Percentiles rank a stretch among this genome's conserved stretches.
Conservation (phyloP, 2,113 vertebrate species). For the Alethe diademata region DNA sequence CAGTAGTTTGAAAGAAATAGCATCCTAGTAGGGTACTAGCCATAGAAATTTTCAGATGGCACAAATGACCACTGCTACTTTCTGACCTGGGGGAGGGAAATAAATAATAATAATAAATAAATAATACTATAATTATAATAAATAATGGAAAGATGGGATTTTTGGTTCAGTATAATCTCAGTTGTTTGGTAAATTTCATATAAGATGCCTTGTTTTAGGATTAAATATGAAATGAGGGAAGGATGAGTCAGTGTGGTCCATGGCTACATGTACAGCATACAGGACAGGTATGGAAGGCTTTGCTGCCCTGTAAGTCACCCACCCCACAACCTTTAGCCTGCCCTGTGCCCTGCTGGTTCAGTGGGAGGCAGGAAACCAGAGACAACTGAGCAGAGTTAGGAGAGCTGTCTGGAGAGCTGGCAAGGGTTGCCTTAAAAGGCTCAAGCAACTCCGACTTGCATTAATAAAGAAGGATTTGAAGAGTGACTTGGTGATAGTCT, state of each 20-base stretch:
- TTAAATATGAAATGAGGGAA: neutral
- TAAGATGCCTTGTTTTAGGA: neutral
- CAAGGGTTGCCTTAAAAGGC: neutral
- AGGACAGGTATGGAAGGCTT: neutral
- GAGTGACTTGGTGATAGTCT: neutral
- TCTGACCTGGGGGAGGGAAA: neutral
- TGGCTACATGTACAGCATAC: rapidly evolving
- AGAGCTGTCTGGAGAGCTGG: neutral
- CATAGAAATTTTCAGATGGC: too few species aligned
- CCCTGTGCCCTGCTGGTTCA: neutral
- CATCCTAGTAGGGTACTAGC: too few species aligned
- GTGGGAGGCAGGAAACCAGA: neutral
- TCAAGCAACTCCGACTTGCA: neutral
- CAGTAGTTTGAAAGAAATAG: too few species aligned
- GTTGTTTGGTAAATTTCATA: neutral
- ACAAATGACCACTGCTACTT: too few species aligned
- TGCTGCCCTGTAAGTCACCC: too few species aligned
- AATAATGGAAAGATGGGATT: neutral
- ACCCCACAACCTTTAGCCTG: rapidly evolving
- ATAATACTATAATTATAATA: neutral
- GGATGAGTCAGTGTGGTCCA: neutral
- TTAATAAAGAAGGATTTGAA: neutral
- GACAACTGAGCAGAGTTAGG: neutral
- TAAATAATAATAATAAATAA: too few species aligned
- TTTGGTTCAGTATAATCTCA: neutral